A percentile compares a stretch with the other conserved stretches of the same genome.
These are phyloP conservation scores for Masnerella sp. DNA, from an alignment of 2,888 invertebrate species.

Conservation along the genomic window DNA sequence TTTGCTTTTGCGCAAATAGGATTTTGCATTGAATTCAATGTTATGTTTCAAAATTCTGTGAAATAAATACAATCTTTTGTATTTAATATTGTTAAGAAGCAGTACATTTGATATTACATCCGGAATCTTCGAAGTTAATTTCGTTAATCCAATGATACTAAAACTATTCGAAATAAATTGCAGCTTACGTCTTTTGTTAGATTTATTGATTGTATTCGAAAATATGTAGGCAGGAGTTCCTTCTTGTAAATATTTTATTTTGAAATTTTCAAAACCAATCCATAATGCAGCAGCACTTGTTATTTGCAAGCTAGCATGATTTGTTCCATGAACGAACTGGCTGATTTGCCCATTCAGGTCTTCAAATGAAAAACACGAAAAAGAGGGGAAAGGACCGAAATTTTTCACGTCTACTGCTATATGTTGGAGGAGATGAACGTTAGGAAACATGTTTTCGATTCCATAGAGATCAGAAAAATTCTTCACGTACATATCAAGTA, in stretches of 20 bases:
- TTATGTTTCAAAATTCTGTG: neutral
- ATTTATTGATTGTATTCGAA: neutral
- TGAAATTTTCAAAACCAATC: neutral
- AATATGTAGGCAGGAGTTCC: neutral
- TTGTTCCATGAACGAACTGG: neutral
- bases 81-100: neutral
- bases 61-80: neutral
- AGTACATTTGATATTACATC: neutral
- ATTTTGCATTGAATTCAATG: neutral
- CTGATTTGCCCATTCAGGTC: neutral
- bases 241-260: neutral
- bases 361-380: no score
- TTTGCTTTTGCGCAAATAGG: no score
- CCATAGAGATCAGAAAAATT: conserved; percentile 4
- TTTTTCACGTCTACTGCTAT: conserved; percentile 1
- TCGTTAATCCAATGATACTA: neutral
- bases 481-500: conserved; percentile 5
- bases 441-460: neutral
- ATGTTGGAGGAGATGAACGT: conserved; percentile 3
- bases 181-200: neutral
- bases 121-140: neutral
- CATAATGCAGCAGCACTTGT: neutral
- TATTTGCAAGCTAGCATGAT: neutral
- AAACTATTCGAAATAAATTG: neutral
- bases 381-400: conserved; percentile 18